Conservation (phyloP, 53 echinoderm and acorn worm genomes). For the Holothuria scabra region DNA sequence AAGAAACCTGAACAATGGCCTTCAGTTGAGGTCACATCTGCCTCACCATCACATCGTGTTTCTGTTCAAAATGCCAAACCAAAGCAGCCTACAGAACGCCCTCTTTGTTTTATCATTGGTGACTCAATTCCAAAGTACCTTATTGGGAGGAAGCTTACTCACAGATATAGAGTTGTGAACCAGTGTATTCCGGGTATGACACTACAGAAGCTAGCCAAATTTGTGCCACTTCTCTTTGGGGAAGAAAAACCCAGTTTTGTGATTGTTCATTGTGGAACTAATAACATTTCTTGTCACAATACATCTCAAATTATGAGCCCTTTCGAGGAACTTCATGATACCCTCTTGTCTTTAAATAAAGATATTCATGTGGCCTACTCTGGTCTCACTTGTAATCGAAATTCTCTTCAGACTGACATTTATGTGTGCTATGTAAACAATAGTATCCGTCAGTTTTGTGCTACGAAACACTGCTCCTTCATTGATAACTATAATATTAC, state of each 20-base stretch:
- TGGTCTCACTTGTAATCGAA: neutral
- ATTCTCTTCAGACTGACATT: neutral
- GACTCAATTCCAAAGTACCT: conserved; percentile 1
- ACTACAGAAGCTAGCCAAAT: neutral
- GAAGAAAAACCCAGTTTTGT: conserved; percentile 5
- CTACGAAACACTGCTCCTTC: neutral
- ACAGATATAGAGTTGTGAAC: neutral
- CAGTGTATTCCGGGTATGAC: conserved; percentile 12
- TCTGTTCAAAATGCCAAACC: neutral
- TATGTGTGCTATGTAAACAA: neutral
- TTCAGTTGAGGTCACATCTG: neutral
- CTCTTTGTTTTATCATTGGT: neutral
- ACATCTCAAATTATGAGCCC: neutral
- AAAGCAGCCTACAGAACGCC: neutral
- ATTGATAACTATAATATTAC: conserved; percentile 2
- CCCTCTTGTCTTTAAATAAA: neutral
- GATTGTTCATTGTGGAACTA: conserved; percentile 3
- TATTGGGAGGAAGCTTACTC: neutral
- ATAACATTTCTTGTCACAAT: neutral
- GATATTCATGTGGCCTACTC: neutral
- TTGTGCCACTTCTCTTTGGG: neutral
- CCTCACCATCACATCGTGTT: neutral
- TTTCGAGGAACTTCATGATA: neutral
- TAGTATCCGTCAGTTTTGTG: neutral
- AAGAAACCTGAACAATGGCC: neutral